These are phyloP conservation scores for Auanema sp. DNA, from an alignment of 2,888 invertebrate species.

Conservation along the genomic window DNA sequence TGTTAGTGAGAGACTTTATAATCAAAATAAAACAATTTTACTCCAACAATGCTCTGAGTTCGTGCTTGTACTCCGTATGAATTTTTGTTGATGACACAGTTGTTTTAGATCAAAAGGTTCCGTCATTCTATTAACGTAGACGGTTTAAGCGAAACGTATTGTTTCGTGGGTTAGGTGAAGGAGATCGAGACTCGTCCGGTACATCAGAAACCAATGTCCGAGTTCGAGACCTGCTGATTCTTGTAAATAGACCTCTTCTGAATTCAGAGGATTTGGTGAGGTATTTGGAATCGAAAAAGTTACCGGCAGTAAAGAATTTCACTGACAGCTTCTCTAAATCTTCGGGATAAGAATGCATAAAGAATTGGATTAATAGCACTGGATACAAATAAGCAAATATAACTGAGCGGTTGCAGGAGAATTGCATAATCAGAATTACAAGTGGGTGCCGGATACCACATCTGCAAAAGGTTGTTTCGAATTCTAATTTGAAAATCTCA, in stretches of 20 bases:
- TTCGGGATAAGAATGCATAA: conserved; percentile 58
- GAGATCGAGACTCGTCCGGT: conserved; percentile 36
- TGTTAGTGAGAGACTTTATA: neutral
- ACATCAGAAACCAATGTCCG: conserved; percentile 47
- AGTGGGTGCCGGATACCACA: conserved; percentile 32
- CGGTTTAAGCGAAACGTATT: too few species aligned
- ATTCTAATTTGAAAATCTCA: conserved; percentile 1
- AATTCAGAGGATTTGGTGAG: conserved; percentile 3
- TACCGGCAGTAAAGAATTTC: conserved; percentile 48
- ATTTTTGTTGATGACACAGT: too few species aligned
- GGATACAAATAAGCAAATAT: conserved; percentile 54
- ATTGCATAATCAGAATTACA: conserved; percentile 47
- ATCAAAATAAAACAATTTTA: too few species aligned
- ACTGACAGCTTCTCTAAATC: conserved; percentile 55
- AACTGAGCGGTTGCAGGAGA: conserved; percentile 54
- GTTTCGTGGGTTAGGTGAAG: conserved; percentile 23
- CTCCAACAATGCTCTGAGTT: too few species aligned
- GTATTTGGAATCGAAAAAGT: neutral
- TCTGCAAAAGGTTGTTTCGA: conserved; percentile 31
- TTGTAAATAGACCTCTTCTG: conserved; percentile 30
- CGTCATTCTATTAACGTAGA: too few species aligned
- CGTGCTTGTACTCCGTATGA: too few species aligned
- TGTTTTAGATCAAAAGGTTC: too few species aligned
- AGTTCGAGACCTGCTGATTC: conserved; percentile 36
- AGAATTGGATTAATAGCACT: conserved; percentile 58